A percentile compares a stretch with the other conserved stretches of the same genome.
phyloP scores from a whole-genome alignment of 2,888 invertebrate species.

The Heterodera filipjevi region DNA sequence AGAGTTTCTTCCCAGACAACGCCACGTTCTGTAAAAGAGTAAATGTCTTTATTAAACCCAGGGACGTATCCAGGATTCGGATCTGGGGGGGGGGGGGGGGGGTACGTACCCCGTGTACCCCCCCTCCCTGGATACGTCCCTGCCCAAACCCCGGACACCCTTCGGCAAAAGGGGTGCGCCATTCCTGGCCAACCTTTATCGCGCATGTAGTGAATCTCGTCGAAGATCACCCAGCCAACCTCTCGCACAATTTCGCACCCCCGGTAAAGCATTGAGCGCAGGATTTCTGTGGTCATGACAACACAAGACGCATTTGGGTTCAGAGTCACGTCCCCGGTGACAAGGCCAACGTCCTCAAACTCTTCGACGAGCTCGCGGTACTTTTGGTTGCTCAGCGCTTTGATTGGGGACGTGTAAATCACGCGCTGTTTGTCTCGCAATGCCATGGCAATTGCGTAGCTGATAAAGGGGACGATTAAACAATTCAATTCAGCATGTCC shows the following conservation, averaged over 20 bases:
- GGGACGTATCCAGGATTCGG: too few relatives aligned
- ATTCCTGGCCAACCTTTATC: slow-evolving; percentile 77
- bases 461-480: slow-evolving; percentile 43
- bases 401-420: slow-evolving; percentile 98
- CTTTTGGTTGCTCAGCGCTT: slow-evolving; percentile 98
- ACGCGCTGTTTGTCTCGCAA: slow-evolving; percentile 91
- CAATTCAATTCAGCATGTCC: background rate
- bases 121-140: too few relatives aligned
- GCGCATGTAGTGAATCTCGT: slow-evolving; percentile 99
- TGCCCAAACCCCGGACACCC: too few relatives aligned
- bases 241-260: slow-evolving; percentile 98
- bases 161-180: too few relatives aligned
- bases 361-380: slow-evolving; percentile 90
- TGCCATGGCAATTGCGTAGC: slow-evolving; percentile 91
- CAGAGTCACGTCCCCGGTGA: slow-evolving; percentile 98
- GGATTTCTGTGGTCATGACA: slow-evolving; percentile 99
- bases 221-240: slow-evolving; percentile 99
- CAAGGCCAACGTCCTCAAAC: slow-evolving; percentile 67
- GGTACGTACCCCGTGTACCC: too few relatives aligned
- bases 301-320: slow-evolving; percentile 96
- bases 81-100: too few relatives aligned
- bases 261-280: slow-evolving; percentile 95
- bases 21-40: slow-evolving; percentile 79
- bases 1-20: slow-evolving; percentile 99
- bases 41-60: too few relatives aligned